Percentiles rank a stretch among this genome's conserved stretches.
phyloP scores from a whole-genome alignment of 2,113 vertebrate species.

The Xiphophorus maculatus region DNA sequence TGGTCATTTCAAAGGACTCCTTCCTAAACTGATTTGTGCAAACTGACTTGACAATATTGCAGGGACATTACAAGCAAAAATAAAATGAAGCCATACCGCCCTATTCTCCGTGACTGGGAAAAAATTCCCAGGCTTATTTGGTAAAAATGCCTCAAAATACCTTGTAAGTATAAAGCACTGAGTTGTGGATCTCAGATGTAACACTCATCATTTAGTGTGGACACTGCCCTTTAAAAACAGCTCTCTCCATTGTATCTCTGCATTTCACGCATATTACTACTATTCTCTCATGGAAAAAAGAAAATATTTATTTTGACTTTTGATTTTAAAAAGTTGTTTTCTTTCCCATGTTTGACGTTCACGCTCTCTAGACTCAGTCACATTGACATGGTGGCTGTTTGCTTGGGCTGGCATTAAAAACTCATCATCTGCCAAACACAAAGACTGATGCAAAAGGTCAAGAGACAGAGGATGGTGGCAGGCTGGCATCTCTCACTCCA shows the following conservation, averaged over 20 bases:
- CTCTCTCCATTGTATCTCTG: background rate
- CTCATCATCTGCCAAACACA: conserved; percentile 57
- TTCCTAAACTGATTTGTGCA: too few relatives aligned
- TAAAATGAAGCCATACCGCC: too few relatives aligned
- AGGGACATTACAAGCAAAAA: too few relatives aligned
- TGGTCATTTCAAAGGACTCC: too few relatives aligned
- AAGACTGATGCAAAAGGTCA: conserved; percentile 57
- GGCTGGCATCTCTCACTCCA: conserved; percentile 24
- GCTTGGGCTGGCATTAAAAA: conserved; percentile 45
- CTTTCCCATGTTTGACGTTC: background rate
- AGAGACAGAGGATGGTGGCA: conserved; percentile 46
- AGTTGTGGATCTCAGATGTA: too few relatives aligned
- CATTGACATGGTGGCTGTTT: conserved; percentile 23
- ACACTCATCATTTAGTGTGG: too few relatives aligned
- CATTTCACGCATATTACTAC: background rate
- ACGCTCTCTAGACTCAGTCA: background rate
- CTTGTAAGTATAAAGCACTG: too few relatives aligned
- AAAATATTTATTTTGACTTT: background rate
- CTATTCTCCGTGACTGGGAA: too few relatives aligned
- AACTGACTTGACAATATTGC: too few relatives aligned
- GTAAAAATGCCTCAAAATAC: too few relatives aligned
- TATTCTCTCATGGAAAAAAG: background rate
- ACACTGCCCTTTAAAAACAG: background rate
- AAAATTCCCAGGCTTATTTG: too few relatives aligned
- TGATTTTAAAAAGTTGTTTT: background rate